Base-by-base conservation (phyloP, 2,113 vertebrate genomes). In the Bubo scandiacus region DNA sequence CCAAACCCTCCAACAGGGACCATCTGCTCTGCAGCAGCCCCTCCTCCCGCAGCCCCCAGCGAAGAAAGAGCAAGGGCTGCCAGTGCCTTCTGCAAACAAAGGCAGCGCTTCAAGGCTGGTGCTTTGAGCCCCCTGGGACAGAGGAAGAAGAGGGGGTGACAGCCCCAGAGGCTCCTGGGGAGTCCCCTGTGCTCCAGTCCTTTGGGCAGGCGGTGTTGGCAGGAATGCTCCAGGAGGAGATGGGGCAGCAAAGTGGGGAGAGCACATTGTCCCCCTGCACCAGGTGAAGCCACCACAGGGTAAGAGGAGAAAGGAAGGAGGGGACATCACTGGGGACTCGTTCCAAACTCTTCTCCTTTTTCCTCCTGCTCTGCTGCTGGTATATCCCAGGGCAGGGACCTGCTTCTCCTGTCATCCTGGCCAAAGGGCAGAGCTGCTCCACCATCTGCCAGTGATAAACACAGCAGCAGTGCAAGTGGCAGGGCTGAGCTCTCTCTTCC, bases 11-110 rank as follows among this genome's bases (percentile, higher is more conserved):
- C 86, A 71, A 10, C 36, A 88, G 68, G 92, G 88, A 94, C 96
- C 97, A 97, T 96, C 97, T 97, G 96, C 94, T 96, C 59, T 0
- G 7, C 79, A 36, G 79, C 96, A 67, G 86, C 95, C 94, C 96
- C 96, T 94, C 94, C 96, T 95, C 94, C 92, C 25, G 0, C 94
- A 81, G 94, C 54, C 92, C 79, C 81, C 83, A 21, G 47, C 11
- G 0, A 63, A 88, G 92, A 81, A 20, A 75, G 78, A 86, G 83
- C 72, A 13, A 2, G 59, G 55, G 58, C 95, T 84, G 83, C 70
- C 93, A 9, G 52, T 30, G 91, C 91, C 90, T 84, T 5, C 81
- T 10, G 55, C 86, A 15, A 47, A 96, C 94, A 96, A 97, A 97
- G 94, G 77, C 96, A 74, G 65, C 2, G 0, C 86, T 22, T 11